Percentiles rank a stretch among this genome's conserved stretches.
Conservation (phyloP, 2,113 vertebrate genomes). For the Spizaetus ornatus region DNA sequence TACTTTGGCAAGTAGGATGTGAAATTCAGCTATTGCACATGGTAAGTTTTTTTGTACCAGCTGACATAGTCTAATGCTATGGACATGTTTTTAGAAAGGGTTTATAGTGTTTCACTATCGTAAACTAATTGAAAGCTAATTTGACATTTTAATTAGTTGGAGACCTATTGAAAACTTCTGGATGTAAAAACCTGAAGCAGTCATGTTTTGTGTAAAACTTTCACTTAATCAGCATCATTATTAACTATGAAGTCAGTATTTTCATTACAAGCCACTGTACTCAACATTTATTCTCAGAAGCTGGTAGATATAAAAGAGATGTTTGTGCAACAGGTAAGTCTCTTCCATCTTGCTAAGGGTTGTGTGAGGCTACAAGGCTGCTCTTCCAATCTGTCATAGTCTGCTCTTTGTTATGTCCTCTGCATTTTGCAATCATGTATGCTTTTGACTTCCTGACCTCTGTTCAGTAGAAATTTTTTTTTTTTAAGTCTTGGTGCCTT, state of each 20-base stretch:
- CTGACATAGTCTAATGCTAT: constrained; percentile 23
- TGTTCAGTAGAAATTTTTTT: not conserved
- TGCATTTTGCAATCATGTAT: not conserved
- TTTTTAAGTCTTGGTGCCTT: not conserved
- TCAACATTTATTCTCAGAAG: not conserved
- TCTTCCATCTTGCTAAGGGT: not conserved
- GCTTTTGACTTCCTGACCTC: not conserved
- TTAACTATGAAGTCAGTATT: not conserved
- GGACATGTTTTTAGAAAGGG: not conserved
- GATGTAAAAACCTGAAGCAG: not conserved
- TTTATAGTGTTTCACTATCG: not conserved
- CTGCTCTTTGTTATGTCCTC: not conserved
- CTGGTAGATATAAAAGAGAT: not conserved
- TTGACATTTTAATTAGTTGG: not conserved
- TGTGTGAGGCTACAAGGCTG: not conserved
- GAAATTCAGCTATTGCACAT: constrained; percentile 85
- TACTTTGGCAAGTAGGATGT: constrained; percentile 88
- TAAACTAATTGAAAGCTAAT: not conserved
- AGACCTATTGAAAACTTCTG: not conserved
- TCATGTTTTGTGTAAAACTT: not conserved
- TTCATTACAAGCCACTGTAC: not conserved
- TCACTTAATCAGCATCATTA: not conserved
- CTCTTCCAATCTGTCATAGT: not conserved
- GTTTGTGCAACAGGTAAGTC: not conserved
- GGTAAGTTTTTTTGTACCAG: constrained; percentile 72